Percentiles rank a stretch among this genome's conserved stretches.
Evolutionary conservation across 2,888 invertebrate genomes (phyloP).

Genomic region (Polydrusus tereticollis): DNA sequence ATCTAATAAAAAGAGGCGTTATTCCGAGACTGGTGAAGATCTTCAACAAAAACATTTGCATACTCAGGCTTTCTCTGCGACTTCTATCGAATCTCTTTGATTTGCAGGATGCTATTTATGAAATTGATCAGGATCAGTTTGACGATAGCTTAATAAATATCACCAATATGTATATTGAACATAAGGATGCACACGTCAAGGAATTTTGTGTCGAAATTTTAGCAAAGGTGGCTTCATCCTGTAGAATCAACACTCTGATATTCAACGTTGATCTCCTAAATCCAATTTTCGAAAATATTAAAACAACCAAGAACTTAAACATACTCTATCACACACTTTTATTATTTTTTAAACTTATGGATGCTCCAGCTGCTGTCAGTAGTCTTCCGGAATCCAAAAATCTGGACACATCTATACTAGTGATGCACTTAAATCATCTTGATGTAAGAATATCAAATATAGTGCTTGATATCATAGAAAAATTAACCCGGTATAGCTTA

Average conservation of each 20-base stretch:
- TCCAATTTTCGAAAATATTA: conserved; percentile 55
- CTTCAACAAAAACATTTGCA: conserved; percentile 57
- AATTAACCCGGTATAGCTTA: conserved; percentile 54
- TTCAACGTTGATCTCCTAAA: conserved; percentile 55
- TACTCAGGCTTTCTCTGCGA: conserved; percentile 55
- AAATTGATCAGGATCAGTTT: conserved; percentile 58
- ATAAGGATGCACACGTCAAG: conserved; percentile 54
- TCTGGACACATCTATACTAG: conserved; percentile 49
- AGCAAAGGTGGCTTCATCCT: conserved; percentile 53
- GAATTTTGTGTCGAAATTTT: conserved; percentile 56
- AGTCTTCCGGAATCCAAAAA: conserved; percentile 51
- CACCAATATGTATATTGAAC: conserved; percentile 54
- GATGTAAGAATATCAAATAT: conserved; percentile 48
- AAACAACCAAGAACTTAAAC: conserved; percentile 51
- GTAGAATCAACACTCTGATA: conserved; percentile 54
- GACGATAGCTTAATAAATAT: conserved; percentile 56
- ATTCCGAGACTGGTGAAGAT: conserved; percentile 55
- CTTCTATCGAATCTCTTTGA: conserved; percentile 55
- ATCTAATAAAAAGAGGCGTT: conserved; percentile 55
- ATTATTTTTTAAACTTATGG: conserved; percentile 55
- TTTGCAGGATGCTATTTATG: conserved; percentile 53
- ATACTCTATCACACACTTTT: conserved; percentile 53
- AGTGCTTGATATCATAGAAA: conserved; percentile 53
- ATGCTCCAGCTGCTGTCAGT: conserved; percentile 54
- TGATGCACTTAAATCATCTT: conserved; percentile 50